Conservation (phyloP, 2,113 vertebrate genomes). For the Eupsittula cactorum region DNA sequence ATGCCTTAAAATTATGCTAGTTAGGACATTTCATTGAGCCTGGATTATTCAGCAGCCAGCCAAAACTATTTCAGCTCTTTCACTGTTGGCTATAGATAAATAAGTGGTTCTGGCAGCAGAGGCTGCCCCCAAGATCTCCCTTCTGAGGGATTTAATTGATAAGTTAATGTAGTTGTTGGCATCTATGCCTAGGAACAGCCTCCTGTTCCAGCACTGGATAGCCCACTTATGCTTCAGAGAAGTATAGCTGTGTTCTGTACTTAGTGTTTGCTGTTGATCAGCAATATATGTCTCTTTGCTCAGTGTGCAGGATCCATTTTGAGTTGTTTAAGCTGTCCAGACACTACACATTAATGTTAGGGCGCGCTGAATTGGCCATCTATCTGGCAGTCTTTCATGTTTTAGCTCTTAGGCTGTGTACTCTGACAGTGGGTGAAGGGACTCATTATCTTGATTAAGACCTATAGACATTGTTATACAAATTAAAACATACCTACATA, state of each 20-base stretch:
- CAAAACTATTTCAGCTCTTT: background rate
- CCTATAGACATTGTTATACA: background rate
- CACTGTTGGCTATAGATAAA: background rate
- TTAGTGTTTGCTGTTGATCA: background rate
- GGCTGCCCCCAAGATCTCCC: background rate
- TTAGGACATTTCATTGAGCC: background rate
- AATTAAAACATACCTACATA: background rate
- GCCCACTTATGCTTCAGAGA: background rate
- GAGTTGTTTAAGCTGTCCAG: background rate
- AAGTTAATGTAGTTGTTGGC: slow-evolving; percentile 54
- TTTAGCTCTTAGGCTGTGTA: background rate
- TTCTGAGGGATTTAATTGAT: slow-evolving; percentile 18
- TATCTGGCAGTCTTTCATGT: background rate
- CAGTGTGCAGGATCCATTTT: background rate
- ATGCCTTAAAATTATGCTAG: background rate
- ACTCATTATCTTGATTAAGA: background rate
- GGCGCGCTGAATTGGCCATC: background rate
- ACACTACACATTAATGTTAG: background rate
- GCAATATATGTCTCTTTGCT: background rate
- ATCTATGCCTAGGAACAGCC: background rate
- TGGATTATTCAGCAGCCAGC: background rate
- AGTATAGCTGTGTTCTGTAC: background rate
- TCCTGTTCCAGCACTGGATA: background rate
- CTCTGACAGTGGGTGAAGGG: background rate
- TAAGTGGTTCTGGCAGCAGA: background rate